Conservation (phyloP, 2,888 invertebrate genomes). For the Pseudeuparius sepicola region DNA sequence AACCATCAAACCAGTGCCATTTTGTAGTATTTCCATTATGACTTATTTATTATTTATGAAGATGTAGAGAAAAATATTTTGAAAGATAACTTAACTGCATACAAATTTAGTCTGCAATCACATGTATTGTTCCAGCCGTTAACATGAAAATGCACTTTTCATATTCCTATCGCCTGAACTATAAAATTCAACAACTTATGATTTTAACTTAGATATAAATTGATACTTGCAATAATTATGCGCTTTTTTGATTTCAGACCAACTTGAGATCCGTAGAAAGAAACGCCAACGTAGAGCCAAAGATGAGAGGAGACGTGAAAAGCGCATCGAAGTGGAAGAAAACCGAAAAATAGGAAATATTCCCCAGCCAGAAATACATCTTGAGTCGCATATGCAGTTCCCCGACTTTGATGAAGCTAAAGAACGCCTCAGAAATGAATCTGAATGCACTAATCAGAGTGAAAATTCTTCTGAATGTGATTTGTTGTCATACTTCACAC, state of each 20-base stretch:
- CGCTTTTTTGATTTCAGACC: constrained; percentile 48
- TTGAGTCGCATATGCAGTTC: constrained; percentile 54
- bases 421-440: constrained; percentile 24
- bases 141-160: too few relatives aligned
- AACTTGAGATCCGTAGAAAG: constrained; percentile 58
- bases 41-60: too few relatives aligned
- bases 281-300: constrained; percentile 59
- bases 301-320: constrained; percentile 72
- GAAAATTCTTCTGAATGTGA: constrained; percentile 28
- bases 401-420: constrained; percentile 31
- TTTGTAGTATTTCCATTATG: too few relatives aligned
- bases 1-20: too few relatives aligned
- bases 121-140: too few relatives aligned
- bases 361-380: constrained; percentile 48
- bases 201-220: too few relatives aligned
- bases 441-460: constrained; percentile 28
- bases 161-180: too few relatives aligned
- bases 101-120: too few relatives aligned
- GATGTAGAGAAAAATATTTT: too few relatives aligned
- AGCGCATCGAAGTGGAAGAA: constrained; percentile 62
- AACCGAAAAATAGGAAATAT: constrained; percentile 61
- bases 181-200: too few relatives aligned
- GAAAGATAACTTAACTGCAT: too few relatives aligned
- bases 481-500: constrained; percentile 11
- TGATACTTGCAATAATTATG: too few relatives aligned